Base-by-base conservation (phyloP, 2,797 vertebrate genomes). In the Taeniopygia guttata region DNA sequence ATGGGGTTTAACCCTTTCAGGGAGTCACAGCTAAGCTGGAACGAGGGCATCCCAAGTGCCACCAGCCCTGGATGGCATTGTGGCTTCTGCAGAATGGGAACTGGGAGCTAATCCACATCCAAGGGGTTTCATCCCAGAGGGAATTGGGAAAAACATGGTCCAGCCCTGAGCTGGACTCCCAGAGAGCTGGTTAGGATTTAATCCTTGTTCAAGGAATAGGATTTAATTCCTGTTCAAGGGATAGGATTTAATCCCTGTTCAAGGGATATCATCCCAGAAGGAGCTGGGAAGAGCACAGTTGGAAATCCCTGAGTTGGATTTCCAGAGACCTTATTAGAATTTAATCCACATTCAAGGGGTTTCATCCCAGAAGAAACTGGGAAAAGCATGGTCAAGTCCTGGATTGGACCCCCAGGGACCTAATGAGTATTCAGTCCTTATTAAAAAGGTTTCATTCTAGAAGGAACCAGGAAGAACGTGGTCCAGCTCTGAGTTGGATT, bases 301-400 rank as follows among this genome's bases (percentile, higher is more conserved):
- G n/a, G n/a, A n/a, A n/a, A n/a, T n/a, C 4, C n/a, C 22, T n/a
- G 29, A 3, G 4, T 0, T 75, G 73, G 36, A 40, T 6, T 49
- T 7, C 2, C 29, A 49, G 29, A 1, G 26, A 5, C 5, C 6
- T 10, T 12, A 8, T 20, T 5, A 6, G 10, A 3, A 64, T 29
- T 11, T 36, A 64, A 45, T 45, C 8, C 26, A 4, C 3, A 12
- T 25, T 4, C 3, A 11, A 54, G 40, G 36, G 5, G 4, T 19
- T 5, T 45, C 22, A 56, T 40, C 1, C 51, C 42, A 56, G 5
- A 46, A 13, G 17, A 27, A 79, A 9, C n/a, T 38, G 60, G 75
- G 21, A 46, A 46, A 1, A 45, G 4, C 16, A 2, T 2, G 2
- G 20, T 12, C 32, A 36, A 26, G 11, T 0, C 3, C 4, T 34